Percentiles rank a stretch among this genome's conserved stretches.
These are phyloP conservation scores for Aspidiotus destructor DNA, from an alignment of 2,888 invertebrate species.

Conservation along the genomic window DNA sequence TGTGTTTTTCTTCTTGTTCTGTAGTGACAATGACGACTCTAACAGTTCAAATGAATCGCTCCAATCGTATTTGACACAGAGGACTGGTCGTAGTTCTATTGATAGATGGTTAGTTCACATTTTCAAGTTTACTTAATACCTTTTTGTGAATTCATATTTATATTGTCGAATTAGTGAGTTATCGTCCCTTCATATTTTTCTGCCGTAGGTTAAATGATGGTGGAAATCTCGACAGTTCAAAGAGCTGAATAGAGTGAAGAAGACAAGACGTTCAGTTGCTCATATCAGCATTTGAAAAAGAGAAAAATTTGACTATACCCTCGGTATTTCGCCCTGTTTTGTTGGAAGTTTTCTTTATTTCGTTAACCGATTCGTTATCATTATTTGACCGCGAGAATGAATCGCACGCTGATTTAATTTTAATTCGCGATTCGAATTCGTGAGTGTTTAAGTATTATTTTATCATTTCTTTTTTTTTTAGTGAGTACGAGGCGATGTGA, in stretches of 20 bases:
- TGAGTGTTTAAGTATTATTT: no score
- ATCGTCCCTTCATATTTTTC: not conserved
- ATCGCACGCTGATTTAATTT: no score
- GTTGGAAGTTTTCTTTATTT: no score
- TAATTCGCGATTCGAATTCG: no score
- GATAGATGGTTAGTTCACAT: conserved; percentile 16
- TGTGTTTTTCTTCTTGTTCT: not conserved
- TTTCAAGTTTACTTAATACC: not conserved
- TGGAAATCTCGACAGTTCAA: not conserved
- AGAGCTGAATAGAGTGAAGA: not conserved
- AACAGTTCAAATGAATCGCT: conserved; percentile 20
- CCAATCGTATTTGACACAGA: conserved; percentile 23
- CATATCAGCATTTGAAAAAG: no score
- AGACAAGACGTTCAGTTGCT: no score
- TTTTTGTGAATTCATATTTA: not conserved
- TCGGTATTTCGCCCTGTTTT: no score
- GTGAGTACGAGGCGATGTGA: no score
- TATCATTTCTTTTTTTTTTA: no score
- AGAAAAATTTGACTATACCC: no score
- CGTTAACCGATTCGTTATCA: no score
- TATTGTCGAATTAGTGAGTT: not conserved
- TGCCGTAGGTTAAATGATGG: not conserved
- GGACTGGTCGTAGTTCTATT: conserved; percentile 14
- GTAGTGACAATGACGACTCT: conserved; percentile 29
- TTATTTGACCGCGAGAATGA: no score